Evolutionary conservation across 2,888 invertebrate species (phyloP).

Genomic region (Agapostemon virescens): DNA sequence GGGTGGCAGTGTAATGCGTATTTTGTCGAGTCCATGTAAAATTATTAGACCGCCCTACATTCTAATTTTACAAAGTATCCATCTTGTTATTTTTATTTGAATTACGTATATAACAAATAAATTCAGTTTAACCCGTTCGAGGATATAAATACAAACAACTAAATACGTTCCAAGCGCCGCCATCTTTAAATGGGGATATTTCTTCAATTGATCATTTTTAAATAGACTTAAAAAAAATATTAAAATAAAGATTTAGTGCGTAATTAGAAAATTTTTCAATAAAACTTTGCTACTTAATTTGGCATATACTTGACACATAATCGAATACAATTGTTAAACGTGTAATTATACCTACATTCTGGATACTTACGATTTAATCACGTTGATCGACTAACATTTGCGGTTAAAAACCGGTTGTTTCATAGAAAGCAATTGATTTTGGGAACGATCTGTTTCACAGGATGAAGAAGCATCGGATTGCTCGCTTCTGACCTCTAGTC

Average conservation of each 20-base stretch:
- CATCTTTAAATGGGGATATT: too few species aligned
- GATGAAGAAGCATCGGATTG: slow-evolving; percentile 86
- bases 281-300: too few species aligned
- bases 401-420: not conserved
- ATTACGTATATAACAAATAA: not conserved
- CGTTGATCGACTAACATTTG: not conserved
- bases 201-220: too few species aligned
- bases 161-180: too few species aligned
- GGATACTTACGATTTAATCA: too few species aligned
- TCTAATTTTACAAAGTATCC: not conserved
- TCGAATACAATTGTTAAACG: too few species aligned
- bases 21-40: not conserved
- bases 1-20: not conserved
- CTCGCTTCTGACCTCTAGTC: slow-evolving; percentile 84
- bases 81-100: not conserved
- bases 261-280: too few species aligned
- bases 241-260: too few species aligned
- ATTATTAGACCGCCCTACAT: not conserved
- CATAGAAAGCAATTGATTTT: not conserved
- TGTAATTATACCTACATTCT: too few species aligned
- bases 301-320: too few species aligned
- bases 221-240: too few species aligned
- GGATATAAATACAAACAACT: too few species aligned
- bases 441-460: slow-evolving; percentile 49
- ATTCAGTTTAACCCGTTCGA: not conserved